Evolutionary conservation across 2,113 vertebrate genomes (phyloP).

Genomic region (Podarcis muralis): DNA sequence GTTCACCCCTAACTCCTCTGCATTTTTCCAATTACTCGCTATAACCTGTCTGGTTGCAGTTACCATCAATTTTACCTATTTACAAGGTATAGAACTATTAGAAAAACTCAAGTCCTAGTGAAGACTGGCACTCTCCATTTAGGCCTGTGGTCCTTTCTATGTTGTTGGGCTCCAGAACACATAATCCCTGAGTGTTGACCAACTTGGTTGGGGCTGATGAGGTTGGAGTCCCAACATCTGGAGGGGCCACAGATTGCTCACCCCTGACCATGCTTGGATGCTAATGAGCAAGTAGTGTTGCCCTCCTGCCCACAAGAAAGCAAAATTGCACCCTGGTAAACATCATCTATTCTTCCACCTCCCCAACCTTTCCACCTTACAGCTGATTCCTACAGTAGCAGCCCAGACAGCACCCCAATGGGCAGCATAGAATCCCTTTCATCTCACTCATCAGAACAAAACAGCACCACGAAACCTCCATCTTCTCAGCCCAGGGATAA

Average conservation of each 20-base stretch:
- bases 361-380: neutral
- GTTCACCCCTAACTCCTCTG: too few species aligned
- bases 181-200: neutral
- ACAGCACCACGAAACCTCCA: constrained; percentile 80
- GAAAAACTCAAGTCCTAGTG: neutral
- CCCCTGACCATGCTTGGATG: neutral
- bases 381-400: constrained; percentile 97
- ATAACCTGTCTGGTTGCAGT: too few species aligned
- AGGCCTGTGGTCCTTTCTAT: neutral
- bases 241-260: neutral
- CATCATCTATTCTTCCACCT: neutral
- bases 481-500: constrained; percentile 82
- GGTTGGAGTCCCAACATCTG: neutral
- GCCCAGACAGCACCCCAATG: constrained; percentile 93
- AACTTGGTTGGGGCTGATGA: neutral
- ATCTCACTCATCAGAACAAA: constrained; percentile 97
- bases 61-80: too few species aligned
- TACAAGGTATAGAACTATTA: too few species aligned
- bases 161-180: neutral
- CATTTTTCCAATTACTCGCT: too few species aligned
- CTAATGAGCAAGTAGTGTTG: neutral
- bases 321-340: neutral
- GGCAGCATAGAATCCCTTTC: constrained; percentile 97
- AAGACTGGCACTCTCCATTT: neutral
- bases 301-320: neutral